phyloP scores from a whole-genome alignment of 2,797 vertebrate species.

The Sylvia borin region DNA sequence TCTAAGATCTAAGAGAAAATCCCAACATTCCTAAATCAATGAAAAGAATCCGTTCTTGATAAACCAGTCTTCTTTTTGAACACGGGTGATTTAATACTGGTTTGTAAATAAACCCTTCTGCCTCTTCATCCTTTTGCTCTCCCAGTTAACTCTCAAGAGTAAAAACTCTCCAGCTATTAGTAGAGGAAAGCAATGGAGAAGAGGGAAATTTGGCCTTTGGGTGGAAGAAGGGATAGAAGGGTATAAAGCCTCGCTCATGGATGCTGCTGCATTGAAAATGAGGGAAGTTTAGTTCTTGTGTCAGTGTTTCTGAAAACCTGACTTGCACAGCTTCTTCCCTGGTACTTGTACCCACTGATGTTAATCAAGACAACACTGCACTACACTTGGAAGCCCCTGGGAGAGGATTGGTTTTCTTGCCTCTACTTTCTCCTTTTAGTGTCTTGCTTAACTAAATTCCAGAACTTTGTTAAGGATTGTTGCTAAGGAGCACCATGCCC shows the following conservation, averaged over 20 bases:
- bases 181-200: neutral
- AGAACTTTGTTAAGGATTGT: neutral
- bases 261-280: neutral
- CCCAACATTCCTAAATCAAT: neutral
- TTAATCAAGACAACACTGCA: neutral
- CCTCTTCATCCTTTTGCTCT: neutral
- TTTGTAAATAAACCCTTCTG: neutral
- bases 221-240: neutral
- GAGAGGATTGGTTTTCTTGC: neutral
- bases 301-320: neutral
- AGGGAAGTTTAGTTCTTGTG: neutral
- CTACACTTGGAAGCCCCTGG: neutral
- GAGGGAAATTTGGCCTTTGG: neutral
- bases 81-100: neutral
- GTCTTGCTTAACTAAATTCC: neutral
- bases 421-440: neutral
- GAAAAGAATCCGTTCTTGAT: neutral
- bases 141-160: neutral
- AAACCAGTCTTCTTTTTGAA: neutral
- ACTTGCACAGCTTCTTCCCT: neutral
- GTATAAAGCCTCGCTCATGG: neutral
- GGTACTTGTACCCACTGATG: rapidly evolving
- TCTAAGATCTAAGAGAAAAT: neutral
- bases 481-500: neutral
- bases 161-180: neutral